phyloP scores from a whole-genome alignment of 53 echinoderm and acorn worm genomes.

The Arbacia lixula region DNA sequence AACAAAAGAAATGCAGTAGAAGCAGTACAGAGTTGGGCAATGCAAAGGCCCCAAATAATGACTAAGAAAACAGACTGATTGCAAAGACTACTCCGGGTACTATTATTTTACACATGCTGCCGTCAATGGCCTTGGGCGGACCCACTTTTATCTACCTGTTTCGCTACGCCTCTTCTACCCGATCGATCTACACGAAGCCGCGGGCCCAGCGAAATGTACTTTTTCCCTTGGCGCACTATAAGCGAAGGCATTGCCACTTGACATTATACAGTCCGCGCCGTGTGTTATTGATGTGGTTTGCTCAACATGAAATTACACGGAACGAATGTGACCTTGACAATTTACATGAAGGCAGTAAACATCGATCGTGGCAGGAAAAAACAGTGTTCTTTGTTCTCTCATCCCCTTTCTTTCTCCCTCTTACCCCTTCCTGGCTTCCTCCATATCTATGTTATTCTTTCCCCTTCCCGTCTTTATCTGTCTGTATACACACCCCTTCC shows the following conservation, averaged over 20 bases:
- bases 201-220: slow-evolving; percentile 25
- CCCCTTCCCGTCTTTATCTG: too few relatives aligned
- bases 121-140: slow-evolving; percentile 29
- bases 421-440: neutral
- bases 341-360: too few relatives aligned
- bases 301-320: too few relatives aligned
- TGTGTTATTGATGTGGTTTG: too few relatives aligned
- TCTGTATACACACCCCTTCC: too few relatives aligned
- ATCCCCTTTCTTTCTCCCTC: neutral
- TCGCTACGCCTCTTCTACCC: slow-evolving; percentile 5
- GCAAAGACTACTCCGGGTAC: neutral
- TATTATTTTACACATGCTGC: slow-evolving; percentile 8
- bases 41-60: too few relatives aligned
- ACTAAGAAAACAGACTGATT: neutral
- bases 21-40: too few relatives aligned
- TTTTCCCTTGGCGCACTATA: neutral
- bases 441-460: neutral
- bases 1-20: too few relatives aligned
- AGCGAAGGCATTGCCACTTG: too few relatives aligned
- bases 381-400: neutral
- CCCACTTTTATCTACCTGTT: slow-evolving; percentile 35
- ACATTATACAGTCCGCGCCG: too few relatives aligned
- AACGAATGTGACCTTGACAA: too few relatives aligned
- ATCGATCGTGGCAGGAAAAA: neutral
- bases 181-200: neutral